Conservation (phyloP, 2,797 vertebrate species). For the Eulemur albifrons region DNA sequence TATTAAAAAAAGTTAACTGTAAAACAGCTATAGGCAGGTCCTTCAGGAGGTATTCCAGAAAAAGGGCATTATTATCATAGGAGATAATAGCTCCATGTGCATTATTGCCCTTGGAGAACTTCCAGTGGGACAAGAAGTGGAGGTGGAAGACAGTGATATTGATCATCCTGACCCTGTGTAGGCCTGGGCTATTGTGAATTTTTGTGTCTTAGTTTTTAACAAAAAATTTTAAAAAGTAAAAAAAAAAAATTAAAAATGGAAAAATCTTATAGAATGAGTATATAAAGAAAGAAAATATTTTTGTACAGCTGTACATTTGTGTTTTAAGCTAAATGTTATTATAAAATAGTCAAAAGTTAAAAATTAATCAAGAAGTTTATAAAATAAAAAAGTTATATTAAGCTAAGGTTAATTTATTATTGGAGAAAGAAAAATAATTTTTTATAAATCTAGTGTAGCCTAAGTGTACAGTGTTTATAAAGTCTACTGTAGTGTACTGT, state of each 20-base stretch:
- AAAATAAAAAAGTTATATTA: background rate
- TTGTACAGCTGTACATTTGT: background rate
- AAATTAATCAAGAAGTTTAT: background rate
- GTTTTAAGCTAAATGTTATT: background rate
- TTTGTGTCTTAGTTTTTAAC: background rate
- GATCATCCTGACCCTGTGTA: background rate
- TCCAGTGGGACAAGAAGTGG: background rate
- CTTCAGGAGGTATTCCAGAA: background rate
- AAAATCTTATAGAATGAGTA: background rate
- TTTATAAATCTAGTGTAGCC: background rate
- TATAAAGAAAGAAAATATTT: background rate
- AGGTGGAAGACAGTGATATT: background rate
- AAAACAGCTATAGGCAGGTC: background rate
- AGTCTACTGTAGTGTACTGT: background rate
- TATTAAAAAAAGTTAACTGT: background rate
- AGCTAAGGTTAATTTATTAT: background rate
- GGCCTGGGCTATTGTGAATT: background rate
- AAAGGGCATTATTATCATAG: background rate
- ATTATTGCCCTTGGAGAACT: background rate
- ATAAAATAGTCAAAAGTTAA: background rate
- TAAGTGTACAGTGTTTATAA: background rate
- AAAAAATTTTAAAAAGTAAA: background rate
- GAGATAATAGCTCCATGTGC: background rate
- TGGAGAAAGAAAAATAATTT: background rate
- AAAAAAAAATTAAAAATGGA: background rate